A percentile compares a stretch with the other conserved stretches of the same genome.
phyloP scores from a whole-genome alignment of 1,140 invertebrate genomes.

The Drosophila sturtevanti region DNA sequence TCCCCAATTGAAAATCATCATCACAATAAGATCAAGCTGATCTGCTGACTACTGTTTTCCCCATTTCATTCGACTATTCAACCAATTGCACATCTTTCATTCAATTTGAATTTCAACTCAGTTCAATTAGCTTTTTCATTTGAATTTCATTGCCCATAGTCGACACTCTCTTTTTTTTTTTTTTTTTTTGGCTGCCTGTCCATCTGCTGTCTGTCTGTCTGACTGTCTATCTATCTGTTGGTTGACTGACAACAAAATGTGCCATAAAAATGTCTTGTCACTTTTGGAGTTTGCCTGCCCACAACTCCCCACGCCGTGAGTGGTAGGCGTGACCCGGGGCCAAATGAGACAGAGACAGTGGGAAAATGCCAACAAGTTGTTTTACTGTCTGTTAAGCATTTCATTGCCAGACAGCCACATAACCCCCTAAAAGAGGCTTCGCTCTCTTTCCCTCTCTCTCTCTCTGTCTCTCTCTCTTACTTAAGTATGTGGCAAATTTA shows the following conservation, averaged over 20 bases:
- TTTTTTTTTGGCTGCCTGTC: not conserved
- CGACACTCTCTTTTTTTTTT: not conserved
- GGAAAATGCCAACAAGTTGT: conserved; percentile 49
- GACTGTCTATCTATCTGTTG: not conserved
- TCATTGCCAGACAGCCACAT: conserved; percentile 42
- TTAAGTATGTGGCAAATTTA: conserved; percentile 68
- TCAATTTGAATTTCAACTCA: conserved; percentile 5
- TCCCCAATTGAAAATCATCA: not conserved
- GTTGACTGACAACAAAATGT: conserved; percentile 42
- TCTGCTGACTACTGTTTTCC: not conserved
- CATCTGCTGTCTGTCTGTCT: conserved; percentile 17
- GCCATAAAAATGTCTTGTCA: conserved; percentile 54
- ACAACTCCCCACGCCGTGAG: not conserved
- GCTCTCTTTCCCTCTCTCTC: not conserved
- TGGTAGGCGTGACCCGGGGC: conserved; percentile 15
- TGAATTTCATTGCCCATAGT: conserved; percentile 10
- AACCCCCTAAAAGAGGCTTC: not conserved
- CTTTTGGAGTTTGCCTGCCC: not conserved
- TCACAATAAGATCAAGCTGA: not conserved
- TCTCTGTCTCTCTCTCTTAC: no score
- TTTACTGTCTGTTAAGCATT: conserved; percentile 45
- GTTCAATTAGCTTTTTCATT: conserved; percentile 37
- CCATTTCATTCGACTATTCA: not conserved
- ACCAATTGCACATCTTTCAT: not conserved
- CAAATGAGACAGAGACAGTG: conserved; percentile 20